A percentile compares a stretch with the other conserved stretches of the same genome.
phyloP scores from a whole-genome alignment of 2,797 vertebrate genomes.

The Syngnathus acus region DNA sequence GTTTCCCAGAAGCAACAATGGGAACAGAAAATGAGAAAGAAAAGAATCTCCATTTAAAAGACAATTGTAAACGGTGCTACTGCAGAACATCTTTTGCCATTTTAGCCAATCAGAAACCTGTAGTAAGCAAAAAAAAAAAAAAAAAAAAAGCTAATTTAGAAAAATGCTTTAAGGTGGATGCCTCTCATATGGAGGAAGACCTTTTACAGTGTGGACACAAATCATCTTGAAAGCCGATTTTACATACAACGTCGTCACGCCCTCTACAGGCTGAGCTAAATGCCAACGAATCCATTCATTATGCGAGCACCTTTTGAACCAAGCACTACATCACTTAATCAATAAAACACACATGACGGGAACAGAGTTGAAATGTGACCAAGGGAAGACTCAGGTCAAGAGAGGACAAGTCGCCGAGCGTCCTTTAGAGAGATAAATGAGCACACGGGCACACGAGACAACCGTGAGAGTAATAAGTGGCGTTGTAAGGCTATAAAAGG shows the following conservation, averaged over 20 bases:
- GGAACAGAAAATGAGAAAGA: neutral
- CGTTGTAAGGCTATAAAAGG: conserved; percentile 60
- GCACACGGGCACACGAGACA: conserved; percentile 35
- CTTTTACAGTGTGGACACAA: conserved; percentile 25
- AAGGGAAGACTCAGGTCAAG: conserved; percentile 10
- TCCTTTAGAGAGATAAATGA: conserved; percentile 33
- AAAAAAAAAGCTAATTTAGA: no score
- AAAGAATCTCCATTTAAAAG: neutral
- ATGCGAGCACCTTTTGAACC: conserved; percentile 32
- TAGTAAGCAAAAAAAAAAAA: neutral
- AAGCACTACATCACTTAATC: conserved; percentile 16
- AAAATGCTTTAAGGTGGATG: conserved; percentile 1
- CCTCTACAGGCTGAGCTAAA: conserved; percentile 12
- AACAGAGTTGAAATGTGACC: conserved; percentile 14
- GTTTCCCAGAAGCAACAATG: neutral
- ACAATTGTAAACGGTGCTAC: no score
- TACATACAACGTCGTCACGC: neutral
- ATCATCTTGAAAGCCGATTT: conserved; percentile 10
- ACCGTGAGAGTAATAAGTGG: conserved; percentile 28
- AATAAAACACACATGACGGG: conserved; percentile 44
- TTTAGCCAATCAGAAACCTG: neutral
- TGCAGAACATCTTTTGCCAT: neutral
- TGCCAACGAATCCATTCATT: conserved; percentile 13
- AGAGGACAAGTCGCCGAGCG: conserved; percentile 32
- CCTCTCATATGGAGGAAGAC: conserved; percentile 18